Conservation (phyloP, 2,888 invertebrate species). For the Leptopilina syphax region DNA sequence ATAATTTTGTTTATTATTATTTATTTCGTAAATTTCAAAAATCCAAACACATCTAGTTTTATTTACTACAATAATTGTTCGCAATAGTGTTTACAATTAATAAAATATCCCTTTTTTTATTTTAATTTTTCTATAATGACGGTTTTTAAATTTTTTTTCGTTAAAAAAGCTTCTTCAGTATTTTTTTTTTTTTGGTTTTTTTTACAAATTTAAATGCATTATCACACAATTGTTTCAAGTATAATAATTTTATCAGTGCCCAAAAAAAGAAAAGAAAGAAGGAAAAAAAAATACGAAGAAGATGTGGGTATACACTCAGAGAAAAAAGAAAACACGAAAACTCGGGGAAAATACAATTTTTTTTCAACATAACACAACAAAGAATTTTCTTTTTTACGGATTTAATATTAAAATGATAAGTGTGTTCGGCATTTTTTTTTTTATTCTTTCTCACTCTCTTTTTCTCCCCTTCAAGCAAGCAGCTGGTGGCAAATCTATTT, state of each 20-base stretch:
- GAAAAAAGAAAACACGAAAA: neutral
- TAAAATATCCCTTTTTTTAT: slow-evolving; percentile 67
- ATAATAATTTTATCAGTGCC: slow-evolving; percentile 53
- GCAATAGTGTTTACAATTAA: slow-evolving; percentile 69
- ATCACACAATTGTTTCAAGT: slow-evolving; percentile 43
- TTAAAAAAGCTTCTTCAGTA: slow-evolving; percentile 22
- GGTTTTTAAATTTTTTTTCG: slow-evolving; percentile 34
- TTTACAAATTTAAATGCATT: slow-evolving; percentile 68
- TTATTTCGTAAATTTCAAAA: slow-evolving; percentile 65
- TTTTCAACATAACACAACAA: too few species aligned
- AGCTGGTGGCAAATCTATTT: slow-evolving; percentile 29
- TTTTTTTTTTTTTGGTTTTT: slow-evolving; percentile 43
- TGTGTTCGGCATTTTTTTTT: slow-evolving; percentile 51
- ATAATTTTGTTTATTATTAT: slow-evolving; percentile 52
- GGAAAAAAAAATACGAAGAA: neutral
- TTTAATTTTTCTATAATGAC: slow-evolving; percentile 47
- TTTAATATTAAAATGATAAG: too few species aligned
- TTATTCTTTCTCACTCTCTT: too few species aligned
- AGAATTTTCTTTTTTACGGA: too few species aligned
- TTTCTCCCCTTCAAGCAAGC: slow-evolving; percentile 48
- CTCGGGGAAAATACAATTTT: too few species aligned
- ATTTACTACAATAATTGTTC: slow-evolving; percentile 72
- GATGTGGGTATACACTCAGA: neutral
- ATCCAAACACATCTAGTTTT: slow-evolving; percentile 73
- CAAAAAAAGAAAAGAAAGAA: neutral